Base-by-base conservation (phyloP, 2,888 invertebrate species). In the Parochlus steinenii region DNA sequence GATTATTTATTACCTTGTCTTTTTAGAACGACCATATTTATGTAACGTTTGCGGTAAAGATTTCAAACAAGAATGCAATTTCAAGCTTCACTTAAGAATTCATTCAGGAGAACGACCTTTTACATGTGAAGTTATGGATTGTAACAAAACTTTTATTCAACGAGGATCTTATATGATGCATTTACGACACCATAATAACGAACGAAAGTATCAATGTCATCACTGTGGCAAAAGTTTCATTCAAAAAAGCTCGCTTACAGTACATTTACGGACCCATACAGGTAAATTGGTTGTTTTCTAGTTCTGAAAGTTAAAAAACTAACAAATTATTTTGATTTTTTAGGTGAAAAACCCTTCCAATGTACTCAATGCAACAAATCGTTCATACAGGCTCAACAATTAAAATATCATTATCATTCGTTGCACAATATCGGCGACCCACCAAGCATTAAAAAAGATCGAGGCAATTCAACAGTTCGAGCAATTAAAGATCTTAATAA, bases 41-140 rank as follows among this genome's bases (percentile, higher is more conserved):
- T 43, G 43, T 17, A 41, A 39, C 34, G 31, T 41, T 20, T 43
- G 43, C 24, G 41, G 43, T 11, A 43, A 41, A 34, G 39, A 39
- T 27, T 41, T 40, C 17, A 41, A 33, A 16, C 40, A 41, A 31
- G 38, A 41, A 31, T 38, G 39, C 14, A 43, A 42, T 36, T 40
- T 43, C 17, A 41, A 39, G 26, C 19, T 40, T 2, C 43, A 43
- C 37, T 20, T 41, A 2, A 20, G 40, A 10, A 33, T 37, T 7
- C 43, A 43, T 25, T 40, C 20, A 17, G 40, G 43, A 2, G 36
- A 33, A n/a, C 34, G 40, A 8, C 43, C 43, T 7, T 43, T 40
- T 26, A 23, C 34, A 2, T 43, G 43, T 17, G 31, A 27, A 10
- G 26, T 43, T 30, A 27, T 8, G 25, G 7, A 15, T 33, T 33